These are phyloP conservation scores for Metopia argyrocephala DNA, from an alignment of 2,888 invertebrate species.

Conservation along the genomic window DNA sequence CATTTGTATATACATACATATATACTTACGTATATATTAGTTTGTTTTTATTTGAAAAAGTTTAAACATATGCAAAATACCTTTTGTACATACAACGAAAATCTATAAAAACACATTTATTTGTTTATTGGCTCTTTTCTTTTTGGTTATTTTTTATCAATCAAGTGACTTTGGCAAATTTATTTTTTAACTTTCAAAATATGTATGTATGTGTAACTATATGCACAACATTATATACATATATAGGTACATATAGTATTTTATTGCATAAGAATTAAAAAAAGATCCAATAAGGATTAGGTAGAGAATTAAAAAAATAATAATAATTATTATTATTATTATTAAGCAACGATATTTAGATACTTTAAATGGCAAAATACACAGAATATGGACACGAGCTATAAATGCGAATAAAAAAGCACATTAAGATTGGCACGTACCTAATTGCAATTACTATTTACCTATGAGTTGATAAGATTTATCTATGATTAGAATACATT, in stretches of 20 bases:
- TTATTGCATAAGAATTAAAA: slow-evolving; percentile 31
- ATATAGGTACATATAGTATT: neutral
- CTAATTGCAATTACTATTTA: neutral
- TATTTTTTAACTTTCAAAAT: slow-evolving; percentile 30
- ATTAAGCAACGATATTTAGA: no score
- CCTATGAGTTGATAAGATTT: neutral
- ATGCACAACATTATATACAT: neutral
- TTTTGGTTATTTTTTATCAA: slow-evolving; percentile 35
- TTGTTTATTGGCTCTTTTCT: neutral
- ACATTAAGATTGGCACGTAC: neutral
- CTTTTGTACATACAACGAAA: neutral
- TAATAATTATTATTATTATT: no score
- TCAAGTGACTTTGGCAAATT: slow-evolving; percentile 36
- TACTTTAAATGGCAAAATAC: no score
- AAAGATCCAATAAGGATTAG: no score
- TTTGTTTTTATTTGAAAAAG: no score
- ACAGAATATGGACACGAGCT: no score
- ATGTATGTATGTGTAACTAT: neutral
- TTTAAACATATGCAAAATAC: neutral
- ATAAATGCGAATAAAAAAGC: neutral
- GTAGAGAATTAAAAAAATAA: no score
- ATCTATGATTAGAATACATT: neutral
- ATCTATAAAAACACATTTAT: neutral
- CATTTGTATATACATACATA: no score
- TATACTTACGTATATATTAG: no score